Conservation (phyloP, 2,797 vertebrate genomes). For the Sitta carolinensis region DNA sequence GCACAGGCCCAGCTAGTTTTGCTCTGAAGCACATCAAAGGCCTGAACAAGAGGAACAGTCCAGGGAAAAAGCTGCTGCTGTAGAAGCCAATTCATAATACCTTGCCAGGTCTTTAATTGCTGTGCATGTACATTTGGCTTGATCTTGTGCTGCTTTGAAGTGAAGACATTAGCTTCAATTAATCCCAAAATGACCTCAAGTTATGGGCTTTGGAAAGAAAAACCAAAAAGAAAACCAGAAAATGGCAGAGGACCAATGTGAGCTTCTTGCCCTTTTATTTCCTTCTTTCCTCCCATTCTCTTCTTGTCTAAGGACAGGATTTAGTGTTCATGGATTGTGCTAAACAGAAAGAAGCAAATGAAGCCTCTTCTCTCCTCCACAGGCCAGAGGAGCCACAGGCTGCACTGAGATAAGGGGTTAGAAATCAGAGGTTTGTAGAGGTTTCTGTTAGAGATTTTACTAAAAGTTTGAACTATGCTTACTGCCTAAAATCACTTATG, state of each 20-base stretch:
- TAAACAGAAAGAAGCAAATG: not conserved
- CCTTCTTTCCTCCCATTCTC: not conserved
- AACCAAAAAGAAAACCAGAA: not conserved
- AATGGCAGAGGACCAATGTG: not conserved
- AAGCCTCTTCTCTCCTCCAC: not conserved
- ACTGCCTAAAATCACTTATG: too few species aligned
- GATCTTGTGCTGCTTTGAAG: conserved; percentile 50
- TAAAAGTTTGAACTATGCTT: too few species aligned
- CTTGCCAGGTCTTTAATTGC: conserved; percentile 61
- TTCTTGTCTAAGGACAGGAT: not conserved
- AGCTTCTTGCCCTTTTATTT: not conserved
- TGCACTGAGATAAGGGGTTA: too few species aligned
- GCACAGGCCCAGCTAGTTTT: not conserved
- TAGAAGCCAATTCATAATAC: not conserved
- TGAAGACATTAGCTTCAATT: conserved; percentile 47
- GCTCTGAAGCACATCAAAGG: conserved; percentile 53
- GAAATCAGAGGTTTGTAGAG: too few species aligned
- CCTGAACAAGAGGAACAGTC: not conserved
- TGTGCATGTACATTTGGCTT: conserved; percentile 12
- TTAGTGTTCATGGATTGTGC: not conserved
- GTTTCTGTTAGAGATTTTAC: too few species aligned
- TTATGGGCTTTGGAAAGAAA: not conserved
- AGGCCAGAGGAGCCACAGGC: not conserved
- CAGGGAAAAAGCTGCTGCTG: not conserved
- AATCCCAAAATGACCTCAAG: conserved; percentile 43